Percentiles rank a stretch among this genome's conserved stretches.
These are phyloP conservation scores for Odocoileus hemionus DNA, from an alignment of 2,113 vertebrate species.

Conservation along the genomic window DNA sequence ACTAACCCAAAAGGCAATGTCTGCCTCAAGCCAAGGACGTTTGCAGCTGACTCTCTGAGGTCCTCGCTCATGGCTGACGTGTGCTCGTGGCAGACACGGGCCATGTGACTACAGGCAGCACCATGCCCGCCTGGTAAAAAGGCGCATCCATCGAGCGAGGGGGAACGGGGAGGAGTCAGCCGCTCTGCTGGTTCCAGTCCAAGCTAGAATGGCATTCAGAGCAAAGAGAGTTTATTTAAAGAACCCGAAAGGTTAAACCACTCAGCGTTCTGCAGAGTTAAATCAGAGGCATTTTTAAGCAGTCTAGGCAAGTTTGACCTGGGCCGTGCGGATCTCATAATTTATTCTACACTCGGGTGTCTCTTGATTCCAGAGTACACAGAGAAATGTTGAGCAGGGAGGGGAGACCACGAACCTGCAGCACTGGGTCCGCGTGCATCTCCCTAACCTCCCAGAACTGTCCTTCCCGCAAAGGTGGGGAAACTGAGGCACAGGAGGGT, in stretches of 20 bases:
- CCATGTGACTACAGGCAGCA: not conserved
- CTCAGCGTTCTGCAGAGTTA: not conserved
- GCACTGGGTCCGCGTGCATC: fast-evolving
- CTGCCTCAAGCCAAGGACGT: not conserved
- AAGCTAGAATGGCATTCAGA: not conserved
- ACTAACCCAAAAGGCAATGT: not conserved
- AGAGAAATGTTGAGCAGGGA: not conserved
- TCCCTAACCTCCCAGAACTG: not conserved
- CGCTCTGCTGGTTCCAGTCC: not conserved
- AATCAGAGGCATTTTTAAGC: not conserved
- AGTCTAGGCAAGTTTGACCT: not conserved
- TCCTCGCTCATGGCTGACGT: fast-evolving
- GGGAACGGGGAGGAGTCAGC: fast-evolving
- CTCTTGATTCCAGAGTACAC: not conserved
- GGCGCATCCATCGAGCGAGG: fast-evolving
- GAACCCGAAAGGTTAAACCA: not conserved
- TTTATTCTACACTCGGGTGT: fast-evolving
- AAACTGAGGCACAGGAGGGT: not conserved
- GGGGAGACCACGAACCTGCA: fast-evolving
- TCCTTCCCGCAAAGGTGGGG: not conserved
- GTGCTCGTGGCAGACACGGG: not conserved
- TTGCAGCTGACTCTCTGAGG: not conserved
- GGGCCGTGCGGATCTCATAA: not conserved
- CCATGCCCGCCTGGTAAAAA: not conserved
- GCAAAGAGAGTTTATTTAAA: not conserved